Percentiles rank a stretch among this genome's conserved stretches.
phyloP scores from a whole-genome alignment of 1,140 invertebrate species.

The Anoplolepis gracilipes region DNA sequence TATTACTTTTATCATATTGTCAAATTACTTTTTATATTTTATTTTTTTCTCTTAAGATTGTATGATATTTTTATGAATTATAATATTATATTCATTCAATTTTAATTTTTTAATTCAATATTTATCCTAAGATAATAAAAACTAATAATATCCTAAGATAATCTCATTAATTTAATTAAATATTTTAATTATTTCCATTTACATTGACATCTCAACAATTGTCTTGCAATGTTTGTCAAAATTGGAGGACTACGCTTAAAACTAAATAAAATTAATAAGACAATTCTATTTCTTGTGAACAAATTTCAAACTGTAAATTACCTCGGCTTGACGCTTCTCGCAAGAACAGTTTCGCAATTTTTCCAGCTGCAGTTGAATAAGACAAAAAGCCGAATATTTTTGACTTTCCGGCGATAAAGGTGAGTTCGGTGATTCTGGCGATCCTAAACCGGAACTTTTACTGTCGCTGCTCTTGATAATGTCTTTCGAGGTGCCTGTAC shows the following conservation, averaged over 20 bases:
- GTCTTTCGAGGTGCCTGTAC: neutral
- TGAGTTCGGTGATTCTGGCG: slow-evolving; percentile 76
- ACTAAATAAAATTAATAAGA: neutral
- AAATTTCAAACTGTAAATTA: slow-evolving; percentile 39
- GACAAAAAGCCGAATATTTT: slow-evolving; percentile 76
- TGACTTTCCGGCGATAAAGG: slow-evolving; percentile 80
- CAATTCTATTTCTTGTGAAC: neutral
- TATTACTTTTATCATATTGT: too few relatives aligned
- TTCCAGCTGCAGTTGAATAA: slow-evolving; percentile 78
- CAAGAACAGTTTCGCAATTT: slow-evolving; percentile 79
- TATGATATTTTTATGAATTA: neutral
- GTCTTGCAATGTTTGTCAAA: neutral
- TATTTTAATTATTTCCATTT: neutral
- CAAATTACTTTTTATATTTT: too few relatives aligned
- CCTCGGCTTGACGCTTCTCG: slow-evolving; percentile 77
- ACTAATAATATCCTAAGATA: too few relatives aligned
- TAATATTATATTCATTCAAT: neutral
- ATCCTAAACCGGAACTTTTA: slow-evolving; percentile 79
- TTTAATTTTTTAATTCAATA: neutral
- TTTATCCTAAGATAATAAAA: too few relatives aligned
- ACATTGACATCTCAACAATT: neutral
- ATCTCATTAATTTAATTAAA: too few relatives aligned
- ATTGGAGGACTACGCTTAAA: neutral
- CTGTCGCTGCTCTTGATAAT: slow-evolving; percentile 73
- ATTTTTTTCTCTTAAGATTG: neutral